phyloP scores from a whole-genome alignment of 2,888 invertebrate genomes.

The Pristionchus maxplancki region DNA sequence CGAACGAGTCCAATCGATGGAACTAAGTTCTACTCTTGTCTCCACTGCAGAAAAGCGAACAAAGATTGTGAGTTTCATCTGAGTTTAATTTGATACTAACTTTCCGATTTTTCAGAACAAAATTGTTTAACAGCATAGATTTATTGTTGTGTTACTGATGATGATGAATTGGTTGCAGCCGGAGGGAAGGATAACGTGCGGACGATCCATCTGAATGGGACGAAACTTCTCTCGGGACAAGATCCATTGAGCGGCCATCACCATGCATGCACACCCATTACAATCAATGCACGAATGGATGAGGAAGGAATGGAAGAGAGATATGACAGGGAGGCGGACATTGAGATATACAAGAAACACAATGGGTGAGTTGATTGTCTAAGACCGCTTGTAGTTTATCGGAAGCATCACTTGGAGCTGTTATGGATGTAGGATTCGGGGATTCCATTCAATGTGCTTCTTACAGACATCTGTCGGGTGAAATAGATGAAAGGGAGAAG shows the following conservation, averaged over 20 bases:
- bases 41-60: slow-evolving; percentile 51
- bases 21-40: slow-evolving; percentile 52
- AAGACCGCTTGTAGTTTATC: too few species aligned
- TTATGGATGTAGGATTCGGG: too few species aligned
- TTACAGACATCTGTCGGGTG: neutral
- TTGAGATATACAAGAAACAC: neutral
- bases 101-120: too few species aligned
- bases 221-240: slow-evolving; percentile 16
- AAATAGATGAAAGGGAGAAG: neutral
- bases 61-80: slow-evolving; percentile 28
- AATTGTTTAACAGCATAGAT: too few species aligned
- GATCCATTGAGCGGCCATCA: slow-evolving; percentile 39
- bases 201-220: slow-evolving; percentile 48
- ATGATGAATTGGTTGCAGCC: too few species aligned
- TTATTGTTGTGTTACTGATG: too few species aligned
- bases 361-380: neutral
- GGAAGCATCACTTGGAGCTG: too few species aligned
- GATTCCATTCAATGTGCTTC: too few species aligned
- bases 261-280: slow-evolving; percentile 9
- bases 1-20: slow-evolving; percentile 41
- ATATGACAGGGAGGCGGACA: neutral
- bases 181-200: slow-evolving; percentile 37
- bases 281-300: neutral
- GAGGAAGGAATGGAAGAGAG: neutral
- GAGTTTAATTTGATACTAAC: too few species aligned